Evolutionary conservation across 2,113 vertebrate species (phyloP).

Genomic region (Phodopus roborovskii): DNA sequence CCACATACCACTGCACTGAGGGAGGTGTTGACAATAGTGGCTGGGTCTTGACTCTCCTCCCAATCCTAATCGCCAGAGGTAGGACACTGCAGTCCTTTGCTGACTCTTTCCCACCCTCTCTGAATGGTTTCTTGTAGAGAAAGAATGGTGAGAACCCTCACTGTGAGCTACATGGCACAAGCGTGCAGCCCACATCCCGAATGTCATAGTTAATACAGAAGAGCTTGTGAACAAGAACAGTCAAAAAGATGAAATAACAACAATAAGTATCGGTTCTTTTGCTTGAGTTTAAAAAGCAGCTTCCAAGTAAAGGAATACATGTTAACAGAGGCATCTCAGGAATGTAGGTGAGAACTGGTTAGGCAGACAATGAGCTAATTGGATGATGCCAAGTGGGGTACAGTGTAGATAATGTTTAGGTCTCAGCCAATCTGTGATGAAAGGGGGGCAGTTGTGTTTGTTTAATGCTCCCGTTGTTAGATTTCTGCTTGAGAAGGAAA

Average conservation of each 20-base stretch:
- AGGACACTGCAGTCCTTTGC: background rate
- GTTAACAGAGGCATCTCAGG: background rate
- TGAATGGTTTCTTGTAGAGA: background rate
- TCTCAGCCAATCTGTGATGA: conserved; percentile 10
- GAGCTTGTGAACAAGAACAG: background rate
- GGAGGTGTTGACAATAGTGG: background rate
- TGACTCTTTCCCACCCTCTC: background rate
- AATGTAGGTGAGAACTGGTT: background rate
- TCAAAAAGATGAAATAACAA: conserved; percentile 36
- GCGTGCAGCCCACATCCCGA: background rate
- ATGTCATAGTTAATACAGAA: background rate
- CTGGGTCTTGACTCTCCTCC: background rate
- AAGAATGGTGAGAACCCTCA: background rate
- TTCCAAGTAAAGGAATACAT: background rate
- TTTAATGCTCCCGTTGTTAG: background rate
- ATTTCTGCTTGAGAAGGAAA: background rate
- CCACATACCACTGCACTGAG: background rate
- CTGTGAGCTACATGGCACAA: background rate
- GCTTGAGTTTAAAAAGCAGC: conserved; percentile 22
- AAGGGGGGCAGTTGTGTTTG: background rate
- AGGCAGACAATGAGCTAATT: background rate
- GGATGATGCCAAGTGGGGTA: background rate
- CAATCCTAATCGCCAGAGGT: background rate
- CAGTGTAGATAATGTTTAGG: background rate
- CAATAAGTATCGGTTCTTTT: conserved; percentile 30